Conservation (phyloP, 1,140 invertebrate species). For the Meloidogyne floridensis region DNA sequence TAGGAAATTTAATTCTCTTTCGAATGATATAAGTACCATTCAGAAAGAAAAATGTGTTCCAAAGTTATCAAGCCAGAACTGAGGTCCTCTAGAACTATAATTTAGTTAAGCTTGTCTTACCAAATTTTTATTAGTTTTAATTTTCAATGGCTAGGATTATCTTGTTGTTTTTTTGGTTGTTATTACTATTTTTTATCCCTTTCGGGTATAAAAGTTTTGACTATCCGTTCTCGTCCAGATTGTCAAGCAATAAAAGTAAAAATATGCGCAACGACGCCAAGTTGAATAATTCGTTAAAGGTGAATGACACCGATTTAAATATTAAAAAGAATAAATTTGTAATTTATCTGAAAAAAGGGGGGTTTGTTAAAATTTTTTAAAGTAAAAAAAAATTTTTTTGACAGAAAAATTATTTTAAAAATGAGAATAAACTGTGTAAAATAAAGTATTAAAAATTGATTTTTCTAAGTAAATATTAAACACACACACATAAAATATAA, state of each 20-base stretch:
- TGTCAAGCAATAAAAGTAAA: neutral
- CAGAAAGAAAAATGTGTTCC: neutral
- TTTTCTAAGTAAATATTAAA: too few relatives aligned
- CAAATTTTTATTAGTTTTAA: neutral
- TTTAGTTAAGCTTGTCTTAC: neutral
- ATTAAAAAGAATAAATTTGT: neutral
- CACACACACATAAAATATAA: too few relatives aligned
- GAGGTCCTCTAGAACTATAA: neutral
- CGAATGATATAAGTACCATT: neutral
- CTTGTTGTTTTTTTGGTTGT: neutral
- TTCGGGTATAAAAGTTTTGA: neutral
- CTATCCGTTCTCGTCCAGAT: constrained; percentile 5
- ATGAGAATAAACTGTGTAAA: too few relatives aligned
- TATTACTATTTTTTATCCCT: neutral
- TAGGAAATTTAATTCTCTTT: neutral
- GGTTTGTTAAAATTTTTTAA: too few relatives aligned
- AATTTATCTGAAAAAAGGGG: neutral
- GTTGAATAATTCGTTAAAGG: neutral
- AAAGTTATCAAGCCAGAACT: neutral
- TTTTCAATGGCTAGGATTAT: neutral
- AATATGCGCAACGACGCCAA: constrained; percentile 8
- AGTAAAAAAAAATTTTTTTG: too few relatives aligned
- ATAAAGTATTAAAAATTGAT: too few relatives aligned
- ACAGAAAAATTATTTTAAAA: too few relatives aligned
- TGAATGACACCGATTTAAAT: neutral